These are phyloP conservation scores for Drosophila ogumai DNA, from an alignment of 1,140 invertebrate genomes.

Conservation along the genomic window DNA sequence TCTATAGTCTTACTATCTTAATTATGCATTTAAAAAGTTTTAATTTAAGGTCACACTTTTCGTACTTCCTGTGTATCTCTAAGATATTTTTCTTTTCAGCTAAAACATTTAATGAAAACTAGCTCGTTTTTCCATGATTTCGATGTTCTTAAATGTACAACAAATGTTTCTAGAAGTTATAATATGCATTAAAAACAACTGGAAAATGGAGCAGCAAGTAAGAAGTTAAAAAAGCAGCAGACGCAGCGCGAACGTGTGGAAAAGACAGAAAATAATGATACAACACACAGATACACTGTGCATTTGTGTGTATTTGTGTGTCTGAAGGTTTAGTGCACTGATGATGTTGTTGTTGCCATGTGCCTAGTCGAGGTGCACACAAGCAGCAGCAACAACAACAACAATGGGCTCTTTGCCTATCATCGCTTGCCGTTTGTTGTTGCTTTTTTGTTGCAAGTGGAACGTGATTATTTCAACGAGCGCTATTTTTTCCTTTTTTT, in stretches of 20 bases:
- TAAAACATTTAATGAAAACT: neutral
- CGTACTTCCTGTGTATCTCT: neutral
- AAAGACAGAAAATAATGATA: conserved; percentile 40
- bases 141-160: conserved; percentile 5
- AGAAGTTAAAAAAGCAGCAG: conserved; percentile 22
- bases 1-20: neutral
- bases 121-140: neutral
- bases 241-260: conserved; percentile 43
- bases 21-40: neutral
- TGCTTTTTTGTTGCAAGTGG: conserved; percentile 72
- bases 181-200: conserved; percentile 27
- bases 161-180: conserved; percentile 17
- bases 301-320: conserved; percentile 27
- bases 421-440: conserved; percentile 40
- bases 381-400: conserved; percentile 32
- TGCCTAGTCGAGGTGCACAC: conserved; percentile 28
- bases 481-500: conserved; percentile 59
- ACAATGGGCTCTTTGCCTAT: conserved; percentile 51
- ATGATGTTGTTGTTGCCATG: conserved; percentile 50
- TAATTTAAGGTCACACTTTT: neutral
- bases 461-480: conserved; percentile 77
- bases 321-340: conserved; percentile 69
- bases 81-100: neutral
- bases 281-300: conserved; percentile 23
- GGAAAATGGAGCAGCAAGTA: conserved; percentile 22